These are phyloP conservation scores for Shinisaurus crocodilurus DNA, from an alignment of 2,113 vertebrate species.

Conservation along the genomic window DNA sequence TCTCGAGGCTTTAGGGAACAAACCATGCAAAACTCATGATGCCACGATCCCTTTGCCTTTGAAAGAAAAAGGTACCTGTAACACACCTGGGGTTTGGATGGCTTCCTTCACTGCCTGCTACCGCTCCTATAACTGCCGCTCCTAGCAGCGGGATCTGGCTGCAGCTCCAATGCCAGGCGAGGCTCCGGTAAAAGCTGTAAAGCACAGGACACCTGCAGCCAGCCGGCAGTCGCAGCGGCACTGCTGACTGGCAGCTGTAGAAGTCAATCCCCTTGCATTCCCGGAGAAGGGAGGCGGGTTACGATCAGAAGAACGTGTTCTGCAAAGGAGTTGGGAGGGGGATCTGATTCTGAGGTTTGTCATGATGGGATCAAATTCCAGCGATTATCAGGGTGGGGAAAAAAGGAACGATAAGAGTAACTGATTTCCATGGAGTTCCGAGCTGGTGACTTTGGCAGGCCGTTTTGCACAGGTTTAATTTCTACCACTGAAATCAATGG, in stretches of 20 bases:
- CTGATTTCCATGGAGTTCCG: neutral
- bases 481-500: neutral
- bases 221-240: neutral
- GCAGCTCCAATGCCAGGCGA: neutral
- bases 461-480: neutral
- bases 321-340: neutral
- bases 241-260: neutral
- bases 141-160: neutral
- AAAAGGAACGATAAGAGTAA: neutral
- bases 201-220: constrained; percentile 35
- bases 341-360: neutral
- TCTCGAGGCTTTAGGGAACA: too few relatives aligned
- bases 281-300: neutral
- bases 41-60: neutral
- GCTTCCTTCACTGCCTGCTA: neutral
- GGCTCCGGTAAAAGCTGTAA: neutral
- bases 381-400: neutral
- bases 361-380: constrained; percentile 16
- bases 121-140: neutral
- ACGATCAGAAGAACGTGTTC: neutral
- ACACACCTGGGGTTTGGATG: neutral
- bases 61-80: neutral
- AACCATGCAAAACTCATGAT: neutral
- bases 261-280: constrained; percentile 1
- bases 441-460: neutral